These are phyloP conservation scores for Crocodylus rhombifer DNA, from an alignment of 2,797 vertebrate genomes.

Conservation along the genomic window DNA sequence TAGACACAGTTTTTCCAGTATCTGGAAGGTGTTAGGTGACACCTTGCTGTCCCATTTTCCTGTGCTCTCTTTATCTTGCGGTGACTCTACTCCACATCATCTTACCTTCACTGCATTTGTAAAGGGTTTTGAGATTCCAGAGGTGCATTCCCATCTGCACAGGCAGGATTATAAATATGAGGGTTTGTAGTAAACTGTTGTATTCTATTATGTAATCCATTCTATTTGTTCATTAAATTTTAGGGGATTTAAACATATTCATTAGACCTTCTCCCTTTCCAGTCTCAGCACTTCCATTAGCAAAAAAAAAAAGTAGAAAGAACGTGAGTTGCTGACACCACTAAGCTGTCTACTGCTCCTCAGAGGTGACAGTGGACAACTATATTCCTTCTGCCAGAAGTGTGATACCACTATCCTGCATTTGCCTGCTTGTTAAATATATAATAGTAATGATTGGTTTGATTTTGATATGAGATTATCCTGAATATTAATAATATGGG, in stretches of 20 bases:
- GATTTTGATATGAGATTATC: not conserved
- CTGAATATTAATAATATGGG: no score
- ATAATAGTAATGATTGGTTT: not conserved
- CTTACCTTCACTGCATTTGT: not conserved
- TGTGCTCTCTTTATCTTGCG: not conserved
- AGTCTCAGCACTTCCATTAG: not conserved
- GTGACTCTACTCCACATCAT: conserved; percentile 13
- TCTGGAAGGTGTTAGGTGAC: not conserved
- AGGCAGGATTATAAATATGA: not conserved
- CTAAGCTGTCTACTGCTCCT: not conserved
- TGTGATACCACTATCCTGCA: not conserved
- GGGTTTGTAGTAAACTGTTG: not conserved
- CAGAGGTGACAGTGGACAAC: not conserved
- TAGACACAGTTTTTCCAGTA: not conserved
- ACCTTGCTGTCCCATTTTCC: not conserved
- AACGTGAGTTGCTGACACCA: not conserved
- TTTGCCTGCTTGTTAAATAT: not conserved
- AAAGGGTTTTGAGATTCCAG: not conserved
- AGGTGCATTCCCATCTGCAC: not conserved
- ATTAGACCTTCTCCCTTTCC: not conserved
- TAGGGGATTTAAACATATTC: not conserved
- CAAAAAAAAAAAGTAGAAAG: not conserved
- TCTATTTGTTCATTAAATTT: no score
- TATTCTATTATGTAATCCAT: not conserved
- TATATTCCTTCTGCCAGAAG: not conserved